These are phyloP conservation scores for Ormyrus labotus DNA, from an alignment of 2,888 invertebrate species.

Conservation along the genomic window DNA sequence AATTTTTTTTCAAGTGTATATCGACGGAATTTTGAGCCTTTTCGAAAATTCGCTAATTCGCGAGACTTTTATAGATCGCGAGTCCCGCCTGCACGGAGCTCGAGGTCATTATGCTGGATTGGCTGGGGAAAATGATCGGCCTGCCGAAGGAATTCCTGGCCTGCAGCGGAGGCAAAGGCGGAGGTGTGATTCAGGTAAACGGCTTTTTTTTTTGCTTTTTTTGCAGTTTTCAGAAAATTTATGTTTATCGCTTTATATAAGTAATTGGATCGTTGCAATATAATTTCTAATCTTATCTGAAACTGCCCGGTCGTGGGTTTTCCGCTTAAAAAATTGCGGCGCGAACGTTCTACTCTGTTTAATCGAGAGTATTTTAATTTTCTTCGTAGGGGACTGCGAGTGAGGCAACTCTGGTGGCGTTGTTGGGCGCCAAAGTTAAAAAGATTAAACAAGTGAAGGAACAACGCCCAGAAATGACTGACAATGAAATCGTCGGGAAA, in stretches of 20 bases:
- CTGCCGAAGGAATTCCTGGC: conserved; percentile 91
- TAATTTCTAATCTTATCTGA: too few relatives aligned
- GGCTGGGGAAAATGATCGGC: conserved; percentile 95
- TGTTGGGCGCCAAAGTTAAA: conserved; percentile 91
- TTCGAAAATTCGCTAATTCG: too few relatives aligned
- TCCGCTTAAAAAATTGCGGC: too few relatives aligned
- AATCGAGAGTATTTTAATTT: too few relatives aligned
- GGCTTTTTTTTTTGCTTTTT: too few relatives aligned
- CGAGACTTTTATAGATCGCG: conserved; percentile 83
- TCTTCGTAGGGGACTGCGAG: conserved; percentile 89
- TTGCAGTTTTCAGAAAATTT: too few relatives aligned
- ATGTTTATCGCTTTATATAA: too few relatives aligned
- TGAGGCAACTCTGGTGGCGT: conserved; percentile 93
- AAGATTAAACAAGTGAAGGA: conserved; percentile 83
- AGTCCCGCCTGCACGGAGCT: conserved; percentile 97
- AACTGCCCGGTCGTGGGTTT: too few relatives aligned
- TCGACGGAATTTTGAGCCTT: too few relatives aligned
- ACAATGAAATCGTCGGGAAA: conserved; percentile 85
- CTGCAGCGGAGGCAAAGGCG: conserved; percentile 87
- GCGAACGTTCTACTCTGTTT: too few relatives aligned
- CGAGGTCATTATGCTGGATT: conserved; percentile 96
- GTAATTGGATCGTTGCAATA: too few relatives aligned
- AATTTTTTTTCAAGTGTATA: neutral
- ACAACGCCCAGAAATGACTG: conserved; percentile 85
- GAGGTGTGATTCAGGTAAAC: conserved; percentile 85